phyloP scores from a whole-genome alignment of 2,888 invertebrate species.

The Polia nebulosa region DNA sequence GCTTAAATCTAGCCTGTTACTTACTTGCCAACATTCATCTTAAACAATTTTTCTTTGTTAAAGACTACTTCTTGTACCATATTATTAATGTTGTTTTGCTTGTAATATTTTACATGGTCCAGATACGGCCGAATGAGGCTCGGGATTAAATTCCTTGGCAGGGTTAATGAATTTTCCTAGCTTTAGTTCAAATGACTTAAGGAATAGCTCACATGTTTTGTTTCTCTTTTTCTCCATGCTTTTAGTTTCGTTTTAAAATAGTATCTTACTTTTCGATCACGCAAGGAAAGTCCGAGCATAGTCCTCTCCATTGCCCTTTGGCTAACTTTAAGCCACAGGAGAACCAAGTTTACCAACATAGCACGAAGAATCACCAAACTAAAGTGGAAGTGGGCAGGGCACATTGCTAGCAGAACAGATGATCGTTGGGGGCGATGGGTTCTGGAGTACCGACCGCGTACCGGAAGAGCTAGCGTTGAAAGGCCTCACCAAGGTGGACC shows the following conservation, averaged over 20 bases:
- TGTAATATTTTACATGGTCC: constrained; percentile 4
- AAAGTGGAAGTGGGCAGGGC: no score
- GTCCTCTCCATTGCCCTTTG: no score
- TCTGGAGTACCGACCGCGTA: no score
- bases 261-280: no score
- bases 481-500: no score
- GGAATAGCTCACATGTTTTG: not conserved
- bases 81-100: constrained; percentile 10
- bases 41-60: constrained; percentile 9
- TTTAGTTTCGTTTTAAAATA: not conserved
- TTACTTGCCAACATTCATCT: constrained; percentile 34
- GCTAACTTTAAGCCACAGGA: no score
- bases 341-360: no score
- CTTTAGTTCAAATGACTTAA: not conserved
- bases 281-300: no score
- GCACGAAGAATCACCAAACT: no score
- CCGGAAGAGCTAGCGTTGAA: no score
- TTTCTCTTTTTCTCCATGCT: not conserved
- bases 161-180: not conserved
- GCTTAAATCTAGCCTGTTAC: constrained; percentile 39
- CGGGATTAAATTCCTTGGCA: not conserved
- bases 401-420: no score
- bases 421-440: no score
- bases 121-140: not conserved
- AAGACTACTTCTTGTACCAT: constrained; percentile 1